Conservation (phyloP, 2,797 vertebrate species). For the Monodelphis domestica region DNA sequence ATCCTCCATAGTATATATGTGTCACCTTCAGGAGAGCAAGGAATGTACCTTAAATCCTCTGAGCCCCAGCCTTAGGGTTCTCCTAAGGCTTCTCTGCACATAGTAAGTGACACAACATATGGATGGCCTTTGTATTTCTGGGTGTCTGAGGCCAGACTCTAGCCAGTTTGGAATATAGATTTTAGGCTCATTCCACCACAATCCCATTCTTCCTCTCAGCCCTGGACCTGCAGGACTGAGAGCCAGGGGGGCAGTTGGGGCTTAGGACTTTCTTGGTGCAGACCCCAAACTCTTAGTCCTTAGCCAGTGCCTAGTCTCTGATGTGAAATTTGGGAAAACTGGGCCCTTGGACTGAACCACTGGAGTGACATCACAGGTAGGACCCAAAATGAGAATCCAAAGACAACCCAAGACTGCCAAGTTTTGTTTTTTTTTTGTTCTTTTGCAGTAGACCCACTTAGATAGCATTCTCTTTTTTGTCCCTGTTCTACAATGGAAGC, state of each 20-base stretch:
- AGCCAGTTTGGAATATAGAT: background rate
- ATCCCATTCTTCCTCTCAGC: background rate
- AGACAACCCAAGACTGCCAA: fast-evolving
- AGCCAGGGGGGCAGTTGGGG: too few relatives aligned
- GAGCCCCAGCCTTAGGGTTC: background rate
- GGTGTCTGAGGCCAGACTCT: background rate
- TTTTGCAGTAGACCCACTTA: background rate
- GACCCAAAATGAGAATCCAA: background rate
- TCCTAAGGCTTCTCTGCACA: background rate
- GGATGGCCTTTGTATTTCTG: background rate
- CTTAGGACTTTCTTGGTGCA: too few relatives aligned
- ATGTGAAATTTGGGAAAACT: background rate
- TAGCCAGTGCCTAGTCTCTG: background rate
- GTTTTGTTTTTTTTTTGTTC: background rate
- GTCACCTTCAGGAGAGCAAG: background rate
- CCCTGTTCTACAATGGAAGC: background rate
- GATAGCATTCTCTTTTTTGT: background rate
- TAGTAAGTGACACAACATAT: background rate
- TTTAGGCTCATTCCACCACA: background rate
- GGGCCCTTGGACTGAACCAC: background rate
- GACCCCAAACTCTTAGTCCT: background rate
- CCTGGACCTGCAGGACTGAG: too few relatives aligned
- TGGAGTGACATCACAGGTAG: background rate
- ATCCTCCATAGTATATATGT: background rate
- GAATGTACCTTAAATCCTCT: background rate